These are phyloP conservation scores for Amblyraja radiata DNA, from an alignment of 2,797 vertebrate genomes.

Conservation along the genomic window DNA sequence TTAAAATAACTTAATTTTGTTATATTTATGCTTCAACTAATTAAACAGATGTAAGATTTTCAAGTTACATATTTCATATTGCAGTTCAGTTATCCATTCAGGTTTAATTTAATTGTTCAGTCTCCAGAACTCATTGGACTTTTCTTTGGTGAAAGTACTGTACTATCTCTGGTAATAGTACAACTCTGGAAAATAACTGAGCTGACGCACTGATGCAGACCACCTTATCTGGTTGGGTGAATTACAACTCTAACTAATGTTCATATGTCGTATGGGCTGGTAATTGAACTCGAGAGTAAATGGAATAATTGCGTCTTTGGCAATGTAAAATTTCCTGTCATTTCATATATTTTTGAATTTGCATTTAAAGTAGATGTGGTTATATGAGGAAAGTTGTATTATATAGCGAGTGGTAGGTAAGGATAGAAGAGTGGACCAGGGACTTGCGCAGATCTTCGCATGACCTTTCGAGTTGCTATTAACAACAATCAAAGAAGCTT, in stretches of 20 bases:
- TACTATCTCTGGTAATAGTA: not conserved
- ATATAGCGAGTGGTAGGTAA: too few species aligned
- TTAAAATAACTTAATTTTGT: not conserved
- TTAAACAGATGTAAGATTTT: not conserved
- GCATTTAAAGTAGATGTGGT: too few species aligned
- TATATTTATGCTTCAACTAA: not conserved
- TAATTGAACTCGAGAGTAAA: not conserved
- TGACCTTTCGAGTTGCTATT: too few species aligned
- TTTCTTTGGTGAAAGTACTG: not conserved
- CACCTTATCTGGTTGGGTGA: not conserved
- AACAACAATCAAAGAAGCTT: too few species aligned
- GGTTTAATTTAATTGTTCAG: not conserved
- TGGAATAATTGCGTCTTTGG: not conserved
- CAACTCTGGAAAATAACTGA: not conserved
- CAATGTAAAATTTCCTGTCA: not conserved
- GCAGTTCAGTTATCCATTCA: not conserved
- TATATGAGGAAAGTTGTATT: too few species aligned
- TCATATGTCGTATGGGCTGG: not conserved
- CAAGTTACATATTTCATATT: not conserved
- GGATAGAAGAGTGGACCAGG: too few species aligned
- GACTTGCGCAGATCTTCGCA: too few species aligned
- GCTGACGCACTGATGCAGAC: not conserved
- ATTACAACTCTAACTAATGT: not conserved
- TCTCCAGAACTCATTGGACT: not conserved
- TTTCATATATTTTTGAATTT: not conserved